Conservation (phyloP, 2,888 invertebrate genomes). For the Gerris lacustris region DNA sequence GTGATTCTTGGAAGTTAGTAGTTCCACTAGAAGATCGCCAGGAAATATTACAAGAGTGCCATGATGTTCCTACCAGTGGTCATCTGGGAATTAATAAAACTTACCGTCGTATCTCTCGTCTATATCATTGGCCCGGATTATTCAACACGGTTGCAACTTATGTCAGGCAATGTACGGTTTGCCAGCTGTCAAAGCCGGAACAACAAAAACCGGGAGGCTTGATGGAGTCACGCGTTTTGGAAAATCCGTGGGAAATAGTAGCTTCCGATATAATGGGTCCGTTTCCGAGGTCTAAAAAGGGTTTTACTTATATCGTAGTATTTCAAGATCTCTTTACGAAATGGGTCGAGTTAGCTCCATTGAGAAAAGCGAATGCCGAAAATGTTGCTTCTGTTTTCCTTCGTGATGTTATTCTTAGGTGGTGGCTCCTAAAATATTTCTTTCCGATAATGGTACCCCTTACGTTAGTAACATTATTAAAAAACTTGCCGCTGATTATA, state of each 20-base stretch:
- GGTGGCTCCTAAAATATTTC: slow-evolving; percentile 27
- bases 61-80: neutral
- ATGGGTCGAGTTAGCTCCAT: slow-evolving; percentile 1
- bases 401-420: slow-evolving; percentile 23
- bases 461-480: slow-evolving; percentile 23
- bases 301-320: neutral
- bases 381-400: slow-evolving; percentile 1
- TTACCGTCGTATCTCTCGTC: neutral
- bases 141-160: neutral
- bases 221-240: neutral
- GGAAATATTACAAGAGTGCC: neutral
- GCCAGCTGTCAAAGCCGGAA: slow-evolving; percentile 3
- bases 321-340: neutral
- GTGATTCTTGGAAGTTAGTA: neutral
- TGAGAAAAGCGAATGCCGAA: neutral
- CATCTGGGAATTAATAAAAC: slow-evolving; percentile 1
- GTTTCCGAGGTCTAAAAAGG: neutral
- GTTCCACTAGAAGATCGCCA: neutral
- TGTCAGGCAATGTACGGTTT: slow-evolving; percentile 3
- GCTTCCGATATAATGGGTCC: slow-evolving; percentile 1
- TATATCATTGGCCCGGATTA: neutral
- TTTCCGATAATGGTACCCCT: slow-evolving; percentile 30
- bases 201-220: slow-evolving; percentile 2
- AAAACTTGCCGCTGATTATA: slow-evolving; percentile 18
- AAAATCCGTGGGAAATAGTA: neutral